Evolutionary conservation across 2,797 vertebrate genomes (phyloP).

Genomic region (Ispidina picta): DNA sequence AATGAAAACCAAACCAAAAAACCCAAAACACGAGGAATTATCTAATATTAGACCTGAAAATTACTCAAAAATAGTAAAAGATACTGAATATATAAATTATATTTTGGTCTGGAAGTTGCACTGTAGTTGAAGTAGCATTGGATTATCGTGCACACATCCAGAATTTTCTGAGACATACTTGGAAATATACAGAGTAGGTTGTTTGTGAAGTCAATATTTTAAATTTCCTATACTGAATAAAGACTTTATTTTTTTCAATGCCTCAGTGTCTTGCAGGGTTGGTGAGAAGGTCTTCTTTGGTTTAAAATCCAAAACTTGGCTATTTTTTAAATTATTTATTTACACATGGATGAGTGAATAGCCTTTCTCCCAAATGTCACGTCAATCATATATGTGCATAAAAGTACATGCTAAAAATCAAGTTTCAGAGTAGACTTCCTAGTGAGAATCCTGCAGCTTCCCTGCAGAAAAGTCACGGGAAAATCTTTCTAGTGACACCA

Average conservation of each 20-base stretch:
- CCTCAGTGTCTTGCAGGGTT: not conserved
- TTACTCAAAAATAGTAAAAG: not conserved
- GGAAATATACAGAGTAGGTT: not conserved
- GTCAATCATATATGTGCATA: not conserved
- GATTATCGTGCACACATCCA: not conserved
- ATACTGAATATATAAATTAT: not conserved
- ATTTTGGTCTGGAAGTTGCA: not conserved
- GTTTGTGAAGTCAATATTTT: not conserved
- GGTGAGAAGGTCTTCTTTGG: not conserved
- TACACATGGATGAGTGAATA: not conserved
- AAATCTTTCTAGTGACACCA: not conserved
- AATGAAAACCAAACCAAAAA: not conserved
- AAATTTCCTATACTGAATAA: not conserved
- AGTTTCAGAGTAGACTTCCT: not conserved
- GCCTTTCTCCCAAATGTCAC: not conserved
- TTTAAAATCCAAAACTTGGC: not conserved
- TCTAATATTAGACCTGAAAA: not conserved
- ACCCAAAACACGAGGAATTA: not conserved
- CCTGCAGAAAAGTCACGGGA: not conserved
- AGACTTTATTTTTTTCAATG: not conserved
- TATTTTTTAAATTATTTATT: not conserved
- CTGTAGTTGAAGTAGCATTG: not conserved
- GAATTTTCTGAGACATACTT: not conserved
- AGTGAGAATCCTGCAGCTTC: not conserved
- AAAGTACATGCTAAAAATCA: not conserved